Evolutionary conservation across 1,140 invertebrate species (phyloP).

Genomic region (Diorhabda carinulata): DNA sequence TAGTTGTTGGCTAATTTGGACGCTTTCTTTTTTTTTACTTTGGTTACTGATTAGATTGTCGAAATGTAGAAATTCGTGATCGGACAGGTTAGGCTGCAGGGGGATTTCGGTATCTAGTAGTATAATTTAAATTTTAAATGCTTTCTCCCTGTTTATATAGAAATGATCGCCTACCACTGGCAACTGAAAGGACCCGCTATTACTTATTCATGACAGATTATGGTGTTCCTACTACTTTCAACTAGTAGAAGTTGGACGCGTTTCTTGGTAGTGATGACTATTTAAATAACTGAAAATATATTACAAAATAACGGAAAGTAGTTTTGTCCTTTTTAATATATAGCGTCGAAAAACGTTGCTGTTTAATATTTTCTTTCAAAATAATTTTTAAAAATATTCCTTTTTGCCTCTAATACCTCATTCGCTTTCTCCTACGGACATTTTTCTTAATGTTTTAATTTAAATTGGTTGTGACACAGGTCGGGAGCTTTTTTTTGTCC

Average conservation of each 20-base stretch:
- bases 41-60: background rate
- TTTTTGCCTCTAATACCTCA: background rate
- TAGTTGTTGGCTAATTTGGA: background rate
- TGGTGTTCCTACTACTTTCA: background rate
- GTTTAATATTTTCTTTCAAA: background rate
- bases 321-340: background rate
- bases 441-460: background rate
- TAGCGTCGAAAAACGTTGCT: background rate
- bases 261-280: background rate
- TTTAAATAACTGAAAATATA: background rate
- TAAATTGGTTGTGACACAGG: background rate
- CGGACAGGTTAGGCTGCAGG: background rate
- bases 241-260: background rate
- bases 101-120: background rate
- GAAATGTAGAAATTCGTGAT: conserved; percentile 1
- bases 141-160: background rate
- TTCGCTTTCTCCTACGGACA: background rate
- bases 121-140: background rate
- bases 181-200: background rate
- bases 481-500: conserved; percentile 6
- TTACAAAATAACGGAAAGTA: background rate
- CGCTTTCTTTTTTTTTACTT: background rate
- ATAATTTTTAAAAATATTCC: background rate
- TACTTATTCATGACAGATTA: background rate
- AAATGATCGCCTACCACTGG: background rate